phyloP scores from a whole-genome alignment of 2,888 invertebrate genomes.

The Caenorhabditis macrosperma region DNA sequence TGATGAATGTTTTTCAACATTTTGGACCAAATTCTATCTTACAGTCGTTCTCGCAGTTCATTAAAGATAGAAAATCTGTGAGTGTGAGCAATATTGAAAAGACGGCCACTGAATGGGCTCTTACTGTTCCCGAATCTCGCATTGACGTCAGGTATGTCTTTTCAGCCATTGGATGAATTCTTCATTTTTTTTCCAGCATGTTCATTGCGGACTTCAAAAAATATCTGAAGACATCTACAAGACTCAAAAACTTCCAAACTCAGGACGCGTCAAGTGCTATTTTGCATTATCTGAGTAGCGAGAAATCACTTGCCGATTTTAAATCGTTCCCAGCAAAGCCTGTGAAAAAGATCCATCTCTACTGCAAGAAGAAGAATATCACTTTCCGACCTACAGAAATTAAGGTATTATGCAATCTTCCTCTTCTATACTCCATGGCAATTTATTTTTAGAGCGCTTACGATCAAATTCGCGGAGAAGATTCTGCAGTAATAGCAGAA shows the following conservation, averaged over 20 bases:
- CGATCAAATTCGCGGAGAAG: conserved; percentile 3
- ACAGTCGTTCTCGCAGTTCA: conserved; percentile 4
- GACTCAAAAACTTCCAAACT: not conserved
- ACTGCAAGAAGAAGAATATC: conserved; percentile 26
- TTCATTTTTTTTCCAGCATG: conserved; percentile 11
- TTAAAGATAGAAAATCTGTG: not conserved
- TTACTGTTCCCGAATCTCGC: not conserved
- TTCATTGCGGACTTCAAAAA: conserved; percentile 23
- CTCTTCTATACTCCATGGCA: not conserved
- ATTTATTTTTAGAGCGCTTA: not conserved
- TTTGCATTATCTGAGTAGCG: not conserved
- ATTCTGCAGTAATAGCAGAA: not conserved
- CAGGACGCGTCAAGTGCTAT: not conserved
- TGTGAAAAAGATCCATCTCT: conserved; percentile 5
- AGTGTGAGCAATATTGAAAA: conserved; percentile 36
- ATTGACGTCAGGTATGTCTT: conserved; percentile 23
- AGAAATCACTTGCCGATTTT: conserved; percentile 18
- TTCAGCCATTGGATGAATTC: not conserved
- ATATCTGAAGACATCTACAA: conserved; percentile 22
- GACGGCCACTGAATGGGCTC: conserved; percentile 17
- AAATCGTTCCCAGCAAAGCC: conserved; percentile 18
- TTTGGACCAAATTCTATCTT: not conserved
- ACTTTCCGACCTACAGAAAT: not conserved
- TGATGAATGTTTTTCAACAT: not conserved
- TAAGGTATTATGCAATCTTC: not conserved